phyloP scores from a whole-genome alignment of 2,113 vertebrate genomes.

The Acanthochromis polyacanthus region DNA sequence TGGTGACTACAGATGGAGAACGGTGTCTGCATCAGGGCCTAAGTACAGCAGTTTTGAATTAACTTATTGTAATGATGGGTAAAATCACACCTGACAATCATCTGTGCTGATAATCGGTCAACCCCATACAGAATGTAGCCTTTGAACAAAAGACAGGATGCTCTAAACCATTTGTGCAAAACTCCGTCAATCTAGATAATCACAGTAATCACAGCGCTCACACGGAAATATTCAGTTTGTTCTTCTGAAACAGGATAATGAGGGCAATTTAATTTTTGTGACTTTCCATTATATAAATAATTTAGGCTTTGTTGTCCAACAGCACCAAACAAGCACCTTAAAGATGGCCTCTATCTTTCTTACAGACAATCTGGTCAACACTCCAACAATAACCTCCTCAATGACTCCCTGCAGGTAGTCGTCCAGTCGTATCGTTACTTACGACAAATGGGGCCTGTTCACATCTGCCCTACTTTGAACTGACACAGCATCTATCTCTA shows the following conservation, averaged over 20 bases:
- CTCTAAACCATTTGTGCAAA: background rate
- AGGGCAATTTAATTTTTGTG: too few species aligned
- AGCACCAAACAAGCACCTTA: background rate
- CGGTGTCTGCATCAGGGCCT: too few species aligned
- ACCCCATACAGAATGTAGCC: too few species aligned
- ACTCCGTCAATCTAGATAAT: background rate
- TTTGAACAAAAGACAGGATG: too few species aligned
- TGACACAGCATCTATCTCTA: conserved; percentile 71
- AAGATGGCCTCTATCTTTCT: conserved; percentile 3
- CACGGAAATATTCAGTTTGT: background rate
- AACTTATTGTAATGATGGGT: too few species aligned
- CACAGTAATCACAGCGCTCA: background rate
- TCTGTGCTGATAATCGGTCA: too few species aligned
- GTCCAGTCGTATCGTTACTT: conserved; percentile 40
- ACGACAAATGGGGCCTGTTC: conserved; percentile 50
- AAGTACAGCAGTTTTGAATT: too few species aligned
- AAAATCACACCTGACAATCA: background rate
- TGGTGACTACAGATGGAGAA: too few species aligned
- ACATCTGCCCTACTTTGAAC: conserved; percentile 62
- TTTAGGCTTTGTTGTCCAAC: background rate
- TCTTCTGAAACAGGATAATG: background rate
- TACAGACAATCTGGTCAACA: conserved; percentile 13
- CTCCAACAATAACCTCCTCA: background rate
- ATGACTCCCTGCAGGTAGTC: conserved; percentile 13
- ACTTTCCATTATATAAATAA: too few species aligned